Conservation (phyloP, 2,113 vertebrate genomes). For the Eurypyga helias region DNA sequence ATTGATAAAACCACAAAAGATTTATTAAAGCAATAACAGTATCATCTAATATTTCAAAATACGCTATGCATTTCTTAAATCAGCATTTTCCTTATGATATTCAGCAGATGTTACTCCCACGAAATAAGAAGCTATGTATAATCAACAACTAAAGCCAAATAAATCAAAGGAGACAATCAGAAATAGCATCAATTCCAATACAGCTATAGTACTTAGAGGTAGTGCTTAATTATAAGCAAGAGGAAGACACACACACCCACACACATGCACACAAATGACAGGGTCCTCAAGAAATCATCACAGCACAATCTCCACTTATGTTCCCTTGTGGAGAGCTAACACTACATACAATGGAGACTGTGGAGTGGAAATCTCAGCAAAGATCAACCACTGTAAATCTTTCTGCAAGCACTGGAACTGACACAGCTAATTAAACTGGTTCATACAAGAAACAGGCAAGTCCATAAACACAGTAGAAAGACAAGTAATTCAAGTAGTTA, state of each 20-base stretch:
- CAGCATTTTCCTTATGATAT: neutral
- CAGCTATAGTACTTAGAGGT: neutral
- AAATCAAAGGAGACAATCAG: neutral
- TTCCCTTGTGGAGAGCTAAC: neutral
- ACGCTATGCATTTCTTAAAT: neutral
- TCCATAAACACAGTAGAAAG: slow-evolving; percentile 59
- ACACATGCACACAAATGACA: neutral
- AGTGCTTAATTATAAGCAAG: neutral
- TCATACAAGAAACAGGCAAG: slow-evolving; percentile 24
- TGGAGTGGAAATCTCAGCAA: neutral
- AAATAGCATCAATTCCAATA: neutral
- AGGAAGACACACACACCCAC: neutral
- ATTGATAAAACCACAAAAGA: neutral
- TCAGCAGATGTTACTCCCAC: neutral
- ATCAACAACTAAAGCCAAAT: neutral
- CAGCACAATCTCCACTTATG: neutral
- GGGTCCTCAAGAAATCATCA: neutral
- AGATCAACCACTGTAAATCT: slow-evolving; percentile 45
- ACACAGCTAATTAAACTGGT: slow-evolving; percentile 51
- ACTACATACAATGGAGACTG: neutral
- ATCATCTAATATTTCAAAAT: neutral
- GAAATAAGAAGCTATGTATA: neutral
- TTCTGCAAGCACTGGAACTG: slow-evolving; percentile 8
- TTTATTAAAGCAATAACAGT: neutral
- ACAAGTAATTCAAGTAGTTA: slow-evolving; percentile 42